These are phyloP conservation scores for Karalla daura DNA, from an alignment of 2,797 vertebrate genomes.

Conservation along the genomic window DNA sequence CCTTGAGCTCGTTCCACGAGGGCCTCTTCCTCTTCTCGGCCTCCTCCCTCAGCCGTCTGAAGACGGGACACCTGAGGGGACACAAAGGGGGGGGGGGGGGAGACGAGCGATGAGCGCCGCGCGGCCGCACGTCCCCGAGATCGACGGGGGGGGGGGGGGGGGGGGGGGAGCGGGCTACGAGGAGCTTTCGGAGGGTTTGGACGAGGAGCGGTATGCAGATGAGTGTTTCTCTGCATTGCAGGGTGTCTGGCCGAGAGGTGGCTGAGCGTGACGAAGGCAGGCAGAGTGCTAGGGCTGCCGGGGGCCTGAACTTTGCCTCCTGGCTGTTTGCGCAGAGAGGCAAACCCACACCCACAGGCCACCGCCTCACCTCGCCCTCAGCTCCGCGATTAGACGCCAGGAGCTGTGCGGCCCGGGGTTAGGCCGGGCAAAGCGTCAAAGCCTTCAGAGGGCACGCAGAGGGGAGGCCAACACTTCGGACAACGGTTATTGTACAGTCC, in stretches of 20 bases:
- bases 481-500: slow-evolving; percentile 37
- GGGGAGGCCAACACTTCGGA: slow-evolving; percentile 1
- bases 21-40: slow-evolving; percentile 87
- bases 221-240: slow-evolving; percentile 76
- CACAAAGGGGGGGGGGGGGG: slow-evolving; percentile 22
- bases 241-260: slow-evolving; percentile 56
- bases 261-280: slow-evolving; percentile 58
- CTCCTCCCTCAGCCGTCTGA: slow-evolving; percentile 87
- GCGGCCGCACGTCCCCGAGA: no score
- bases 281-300: slow-evolving; percentile 47
- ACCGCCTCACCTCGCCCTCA: slow-evolving; percentile 29
- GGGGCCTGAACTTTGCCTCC: slow-evolving; percentile 79
- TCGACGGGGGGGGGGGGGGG: no score
- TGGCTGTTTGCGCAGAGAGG: slow-evolving; percentile 72
- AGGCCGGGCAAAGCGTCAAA: slow-evolving; percentile 9
- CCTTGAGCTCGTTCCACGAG: slow-evolving; percentile 84
- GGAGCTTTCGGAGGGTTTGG: slow-evolving; percentile 10
- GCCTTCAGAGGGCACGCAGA: neutral
- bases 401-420: slow-evolving; percentile 1
- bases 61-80: slow-evolving; percentile 87
- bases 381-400: slow-evolving; percentile 36
- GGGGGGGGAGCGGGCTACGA: no score
- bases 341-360: slow-evolving; percentile 52
- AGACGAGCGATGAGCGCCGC: slow-evolving; percentile 3
- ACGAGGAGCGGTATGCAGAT: slow-evolving; percentile 60